Conservation (phyloP, 2,888 invertebrate genomes). For the Ligdia adustata region DNA sequence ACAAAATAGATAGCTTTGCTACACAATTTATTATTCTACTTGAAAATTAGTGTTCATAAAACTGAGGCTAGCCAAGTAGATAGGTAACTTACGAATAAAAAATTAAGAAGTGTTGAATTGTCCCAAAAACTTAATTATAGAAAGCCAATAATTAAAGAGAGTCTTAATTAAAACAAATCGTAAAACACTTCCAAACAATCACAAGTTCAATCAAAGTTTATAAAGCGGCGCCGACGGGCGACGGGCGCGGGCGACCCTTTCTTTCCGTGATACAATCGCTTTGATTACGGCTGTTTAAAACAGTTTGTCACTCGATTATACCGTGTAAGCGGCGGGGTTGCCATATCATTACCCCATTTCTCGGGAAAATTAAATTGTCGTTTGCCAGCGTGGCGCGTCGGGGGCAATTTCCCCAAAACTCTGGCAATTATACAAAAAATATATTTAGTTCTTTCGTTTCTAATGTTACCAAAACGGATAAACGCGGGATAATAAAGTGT, state of each 20-base stretch:
- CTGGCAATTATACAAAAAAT: constrained; percentile 58
- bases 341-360: constrained; percentile 71
- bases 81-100: no score
- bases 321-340: constrained; percentile 68
- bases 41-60: no score
- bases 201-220: constrained; percentile 14
- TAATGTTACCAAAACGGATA: constrained; percentile 77
- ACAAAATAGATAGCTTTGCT: no score
- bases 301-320: constrained; percentile 80
- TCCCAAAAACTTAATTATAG: no score
- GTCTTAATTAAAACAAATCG: background rate
- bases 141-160: no score
- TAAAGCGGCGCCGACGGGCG: constrained; percentile 43
- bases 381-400: constrained; percentile 62
- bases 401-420: constrained; percentile 70
- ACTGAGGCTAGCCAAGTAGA: no score
- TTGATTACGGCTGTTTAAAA: constrained; percentile 70
- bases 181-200: constrained; percentile 8
- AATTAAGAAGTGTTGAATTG: no score
- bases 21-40: no score
- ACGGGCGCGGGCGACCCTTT: constrained; percentile 43
- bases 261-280: constrained; percentile 40
- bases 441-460: constrained; percentile 52
- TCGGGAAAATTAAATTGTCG: constrained; percentile 74
- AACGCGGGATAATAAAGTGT: constrained; percentile 78